Evolutionary conservation across 2,888 invertebrate genomes (phyloP), one percentile per base, ranked within the genome.

Genomic region (Drosophila nigricruria): DNA sequence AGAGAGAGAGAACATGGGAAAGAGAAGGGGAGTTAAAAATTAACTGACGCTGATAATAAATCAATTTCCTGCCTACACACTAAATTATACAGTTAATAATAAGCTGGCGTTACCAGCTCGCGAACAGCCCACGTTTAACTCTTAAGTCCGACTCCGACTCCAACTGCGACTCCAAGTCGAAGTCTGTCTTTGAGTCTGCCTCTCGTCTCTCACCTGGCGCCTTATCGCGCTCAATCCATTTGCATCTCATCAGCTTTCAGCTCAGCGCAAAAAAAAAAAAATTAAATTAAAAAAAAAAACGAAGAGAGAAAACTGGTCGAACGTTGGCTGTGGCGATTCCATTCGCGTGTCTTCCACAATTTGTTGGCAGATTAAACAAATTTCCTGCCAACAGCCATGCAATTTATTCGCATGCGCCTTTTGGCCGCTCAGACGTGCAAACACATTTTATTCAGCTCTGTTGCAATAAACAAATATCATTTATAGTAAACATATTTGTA

Each of bases 291-390:
- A n/a, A 49, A 1, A 50, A 50, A 27, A 18, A 1, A 20, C 16
- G 16, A 8, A 52, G 20, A 36, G 18, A 30, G 8, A 61, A 64
- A 77, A 69, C 82, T 77, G 77, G 78, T 81, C 81, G 65, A 49
- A 57, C 47, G 50, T 34, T 54, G 42, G 57, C 50, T 34, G 36
- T 54, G 63, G 60, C 67, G 75, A 79, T 70, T 75, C 76, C 71
- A 75, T 72, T 90, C 90, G 85, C 85, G 89, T 90, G 85, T 87
- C 88, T 84, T 81, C 72, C 79, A 74, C 85, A 85, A 85, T 85
- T 85, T 85, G 85, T 90, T 89, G 85, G 58, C 70, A 85, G 90
- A 87, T 90, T 85, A 84, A 89, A 89, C 89, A 90, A 85, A 85
- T 90, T 85, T 85, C 87, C 89, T 88, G 90, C 77, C 89, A 88